A percentile compares a stretch with the other conserved stretches of the same genome.
Conservation (phyloP, 2,888 invertebrate species). For the Pristionchus exspectatus region DNA sequence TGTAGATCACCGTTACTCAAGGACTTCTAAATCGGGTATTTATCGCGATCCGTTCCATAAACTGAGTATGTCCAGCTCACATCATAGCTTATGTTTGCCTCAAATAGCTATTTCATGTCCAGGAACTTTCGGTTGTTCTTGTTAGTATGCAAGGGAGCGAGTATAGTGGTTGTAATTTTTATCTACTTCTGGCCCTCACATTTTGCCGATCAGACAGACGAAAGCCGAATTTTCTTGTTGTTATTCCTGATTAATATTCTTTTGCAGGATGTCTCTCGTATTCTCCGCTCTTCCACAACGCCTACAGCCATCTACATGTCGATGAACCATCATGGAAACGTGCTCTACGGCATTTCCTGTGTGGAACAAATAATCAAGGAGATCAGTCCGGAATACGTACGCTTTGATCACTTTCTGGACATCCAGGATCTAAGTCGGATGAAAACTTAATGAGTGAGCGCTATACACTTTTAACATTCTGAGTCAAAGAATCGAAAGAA, state of each 20-base stretch:
- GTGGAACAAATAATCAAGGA: conserved; percentile 64
- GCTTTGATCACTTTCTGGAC: neutral
- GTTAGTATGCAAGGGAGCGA: no score
- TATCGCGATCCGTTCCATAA: neutral
- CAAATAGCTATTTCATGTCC: neutral
- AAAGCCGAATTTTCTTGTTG: no score
- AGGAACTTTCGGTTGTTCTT: no score
- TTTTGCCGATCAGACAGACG: no score
- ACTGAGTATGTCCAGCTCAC: neutral
- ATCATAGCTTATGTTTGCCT: neutral
- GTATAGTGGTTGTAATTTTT: no score
- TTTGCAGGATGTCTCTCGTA: conserved; percentile 34
- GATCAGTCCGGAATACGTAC: conserved; percentile 66
- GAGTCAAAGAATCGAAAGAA: neutral
- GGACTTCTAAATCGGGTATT: conserved; percentile 4
- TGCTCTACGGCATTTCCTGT: conserved; percentile 67
- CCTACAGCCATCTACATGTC: conserved; percentile 71
- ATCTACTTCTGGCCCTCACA: no score
- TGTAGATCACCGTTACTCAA: neutral
- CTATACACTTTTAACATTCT: neutral
- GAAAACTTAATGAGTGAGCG: neutral
- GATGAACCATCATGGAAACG: conserved; percentile 69
- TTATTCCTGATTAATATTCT: no score
- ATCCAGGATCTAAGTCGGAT: neutral
- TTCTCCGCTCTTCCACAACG: neutral